Conservation (phyloP, 2,113 vertebrate genomes). For the Alexandromys fortis region DNA sequence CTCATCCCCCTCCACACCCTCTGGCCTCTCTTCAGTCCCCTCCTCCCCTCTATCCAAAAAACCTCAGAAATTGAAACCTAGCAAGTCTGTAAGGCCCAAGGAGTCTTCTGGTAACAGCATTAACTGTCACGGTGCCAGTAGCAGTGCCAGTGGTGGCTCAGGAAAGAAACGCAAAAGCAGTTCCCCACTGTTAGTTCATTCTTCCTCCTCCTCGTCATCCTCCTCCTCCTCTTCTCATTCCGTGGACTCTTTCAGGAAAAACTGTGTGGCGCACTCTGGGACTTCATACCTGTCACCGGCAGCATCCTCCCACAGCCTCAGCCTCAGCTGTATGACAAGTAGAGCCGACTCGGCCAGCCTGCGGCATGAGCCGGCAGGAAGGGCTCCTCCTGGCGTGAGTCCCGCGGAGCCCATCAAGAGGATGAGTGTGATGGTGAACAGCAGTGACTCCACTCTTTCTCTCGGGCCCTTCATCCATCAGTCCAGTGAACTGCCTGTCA, state of each 20-base stretch:
- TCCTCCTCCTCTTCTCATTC: constrained; percentile 87
- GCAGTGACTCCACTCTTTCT: constrained; percentile 96
- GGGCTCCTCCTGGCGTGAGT: constrained; percentile 92
- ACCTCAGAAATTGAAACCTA: constrained; percentile 94
- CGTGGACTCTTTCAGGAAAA: constrained; percentile 95
- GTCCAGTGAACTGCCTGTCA: constrained; percentile 89
- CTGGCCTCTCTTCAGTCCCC: constrained; percentile 94
- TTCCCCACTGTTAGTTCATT: constrained; percentile 89
- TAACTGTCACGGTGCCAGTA: constrained; percentile 89
- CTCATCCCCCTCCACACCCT: constrained; percentile 96
- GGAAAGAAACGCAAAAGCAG: constrained; percentile 98
- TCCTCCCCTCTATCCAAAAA: constrained; percentile 94
- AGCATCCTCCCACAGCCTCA: constrained; percentile 90
- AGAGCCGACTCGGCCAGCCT: constrained; percentile 91
- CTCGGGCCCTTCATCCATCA: constrained; percentile 97
- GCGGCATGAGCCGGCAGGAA: constrained; percentile 92
- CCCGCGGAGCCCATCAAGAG: constrained; percentile 97
- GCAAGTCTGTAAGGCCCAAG: constrained; percentile 93
- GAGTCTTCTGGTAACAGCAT: constrained; percentile 89
- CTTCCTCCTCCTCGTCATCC: constrained; percentile 54
- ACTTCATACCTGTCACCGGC: constrained; percentile 90
- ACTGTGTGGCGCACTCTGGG: constrained; percentile 93
- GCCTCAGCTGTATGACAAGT: constrained; percentile 92
- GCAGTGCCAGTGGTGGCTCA: constrained; percentile 89
- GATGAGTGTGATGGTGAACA: constrained; percentile 99